Base-by-base conservation (phyloP, 2,797 vertebrate genomes). In the Lophotriccus pileatus region DNA sequence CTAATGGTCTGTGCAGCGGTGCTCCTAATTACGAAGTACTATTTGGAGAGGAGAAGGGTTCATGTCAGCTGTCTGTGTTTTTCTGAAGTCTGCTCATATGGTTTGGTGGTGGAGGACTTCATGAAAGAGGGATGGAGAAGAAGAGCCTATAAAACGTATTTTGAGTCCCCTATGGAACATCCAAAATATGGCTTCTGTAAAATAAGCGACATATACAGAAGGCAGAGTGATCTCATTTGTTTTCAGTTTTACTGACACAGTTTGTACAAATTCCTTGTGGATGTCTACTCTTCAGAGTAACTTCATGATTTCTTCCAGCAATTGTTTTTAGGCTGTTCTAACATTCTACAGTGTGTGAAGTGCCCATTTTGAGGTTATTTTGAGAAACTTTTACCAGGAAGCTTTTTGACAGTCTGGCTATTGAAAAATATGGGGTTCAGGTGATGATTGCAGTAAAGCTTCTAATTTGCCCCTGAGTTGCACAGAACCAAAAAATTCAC, bases 341-440 rank as follows among this genome's bases (percentile, higher is more conserved):
- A 14, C 8, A 20, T 49, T 17, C 46, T 32, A 9, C 0, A 0
- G 3, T 23, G 5, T 36, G n/a, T 59, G 14, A 90, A 55, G 34
- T 24, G 32, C 21, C 30, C 25, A 41, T 47, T 78, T 32, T 2
- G 3, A 47, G 11, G 13, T 41, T 53, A 47, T 59, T 78, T 78
- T 78, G 13, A 59, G 22, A 47, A 66, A 52, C 18, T 44, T 22
- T 44, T 22, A 23, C 12, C 17, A 25, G 52, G 58, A 78, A 67
- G 12, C 1, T 80, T 89, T 84, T 28, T 21, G 39, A 86, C 90
- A 67, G 67, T 39, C 27, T 19, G 36, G 10, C 24, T 50, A 17
- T 50, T 58, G 19, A 41, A 66, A 88, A 49, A 20, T 8, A 32
- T 32, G 23, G 15, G 20, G 1, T 34, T 78, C 39, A 12, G 25